These are phyloP conservation scores for Argyresthia albistria DNA, from an alignment of 2,888 invertebrate genomes.

Conservation along the genomic window DNA sequence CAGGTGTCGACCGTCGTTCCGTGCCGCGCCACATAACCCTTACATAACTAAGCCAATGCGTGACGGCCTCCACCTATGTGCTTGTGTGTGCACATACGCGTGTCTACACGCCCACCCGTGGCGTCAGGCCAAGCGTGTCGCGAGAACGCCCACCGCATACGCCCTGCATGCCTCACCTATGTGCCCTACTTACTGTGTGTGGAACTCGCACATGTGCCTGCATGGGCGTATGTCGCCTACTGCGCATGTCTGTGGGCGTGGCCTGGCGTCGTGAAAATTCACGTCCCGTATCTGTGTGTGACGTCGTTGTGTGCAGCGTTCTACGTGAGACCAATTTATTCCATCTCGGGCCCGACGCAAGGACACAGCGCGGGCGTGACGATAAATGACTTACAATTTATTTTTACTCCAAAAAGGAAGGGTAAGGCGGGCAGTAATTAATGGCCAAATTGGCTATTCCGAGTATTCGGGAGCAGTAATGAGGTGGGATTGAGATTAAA, in stretches of 20 bases:
- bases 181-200: slow-evolving; percentile 38
- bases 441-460: slow-evolving; percentile 69
- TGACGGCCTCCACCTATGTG: background rate
- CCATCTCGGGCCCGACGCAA: slow-evolving; percentile 26
- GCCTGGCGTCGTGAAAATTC: slow-evolving; percentile 28
- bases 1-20: slow-evolving; percentile 51
- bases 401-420: slow-evolving; percentile 67
- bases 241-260: slow-evolving; percentile 56
- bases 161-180: slow-evolving; percentile 12
- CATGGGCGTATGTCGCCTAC: slow-evolving; percentile 34
- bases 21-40: slow-evolving; percentile 9
- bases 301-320: slow-evolving; percentile 27
- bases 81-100: slow-evolving; percentile 9
- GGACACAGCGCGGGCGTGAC: slow-evolving; percentile 29
- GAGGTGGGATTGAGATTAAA: slow-evolving; percentile 71
- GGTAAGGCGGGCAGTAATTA: slow-evolving; percentile 57
- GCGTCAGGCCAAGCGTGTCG: slow-evolving; percentile 12
- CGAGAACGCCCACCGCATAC: slow-evolving; percentile 34
- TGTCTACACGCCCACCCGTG: slow-evolving; percentile 41
- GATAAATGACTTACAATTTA: slow-evolving; percentile 71
- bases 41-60: background rate
- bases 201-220: slow-evolving; percentile 26
- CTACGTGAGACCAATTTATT: slow-evolving; percentile 59
- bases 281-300: slow-evolving; percentile 31
- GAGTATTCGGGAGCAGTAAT: slow-evolving; percentile 65